These are phyloP conservation scores for Amphipoea oculea DNA, from an alignment of 2,888 invertebrate species.

Conservation along the genomic window DNA sequence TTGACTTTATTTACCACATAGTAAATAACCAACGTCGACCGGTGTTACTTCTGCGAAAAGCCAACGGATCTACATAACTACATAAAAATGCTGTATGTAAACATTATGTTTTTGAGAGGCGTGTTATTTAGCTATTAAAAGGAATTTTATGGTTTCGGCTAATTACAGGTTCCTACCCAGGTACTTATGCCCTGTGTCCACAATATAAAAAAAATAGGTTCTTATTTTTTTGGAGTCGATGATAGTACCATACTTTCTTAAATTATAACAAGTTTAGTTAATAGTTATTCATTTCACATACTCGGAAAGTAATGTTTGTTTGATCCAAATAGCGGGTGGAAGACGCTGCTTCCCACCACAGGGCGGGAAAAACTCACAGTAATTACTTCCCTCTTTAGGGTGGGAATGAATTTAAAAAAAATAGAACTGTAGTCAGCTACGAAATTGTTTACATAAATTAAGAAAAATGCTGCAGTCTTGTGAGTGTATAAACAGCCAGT, in stretches of 20 bases:
- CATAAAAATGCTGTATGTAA: constrained; percentile 44
- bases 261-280: no score
- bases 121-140: constrained; percentile 20
- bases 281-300: no score
- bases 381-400: no score
- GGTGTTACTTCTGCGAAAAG: constrained; percentile 61
- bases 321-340: no score
- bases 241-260: neutral
- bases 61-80: constrained; percentile 49
- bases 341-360: no score
- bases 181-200: neutral
- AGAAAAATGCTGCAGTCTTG: no score
- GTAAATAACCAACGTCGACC: constrained; percentile 30
- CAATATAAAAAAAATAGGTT: neutral
- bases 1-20: constrained; percentile 39
- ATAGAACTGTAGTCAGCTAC: no score
- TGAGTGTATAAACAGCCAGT: no score
- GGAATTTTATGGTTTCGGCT: constrained; percentile 31
- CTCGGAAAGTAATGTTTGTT: no score
- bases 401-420: no score
- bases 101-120: constrained; percentile 45
- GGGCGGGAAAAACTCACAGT: no score
- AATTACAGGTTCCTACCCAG: neutral
- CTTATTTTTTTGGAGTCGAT: neutral
- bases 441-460: no score